Evolutionary conservation across 2,888 invertebrate genomes (phyloP), one percentile per base, ranked within the genome.

Genomic region (Congeria kusceri): DNA sequence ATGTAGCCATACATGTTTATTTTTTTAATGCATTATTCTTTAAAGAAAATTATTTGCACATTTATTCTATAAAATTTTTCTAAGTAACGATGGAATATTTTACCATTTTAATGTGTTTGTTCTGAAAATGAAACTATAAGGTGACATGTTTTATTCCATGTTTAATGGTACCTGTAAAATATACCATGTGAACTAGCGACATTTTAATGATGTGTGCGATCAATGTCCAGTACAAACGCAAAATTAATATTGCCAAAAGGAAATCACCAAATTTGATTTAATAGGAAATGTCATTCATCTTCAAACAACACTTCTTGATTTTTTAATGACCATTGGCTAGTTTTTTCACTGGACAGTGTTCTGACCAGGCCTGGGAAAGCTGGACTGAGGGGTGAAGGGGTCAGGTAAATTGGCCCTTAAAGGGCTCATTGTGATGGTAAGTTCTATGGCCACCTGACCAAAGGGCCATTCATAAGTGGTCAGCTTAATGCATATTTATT

Each of bases 241-340:
- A 66, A 72, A 72, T 72, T 62, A 74, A 74, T 66, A 13, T 39
- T 39, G 39, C 39, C 39, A 39, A 39, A 39, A 39, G 39, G 4
- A 39, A 39, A 39, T 39, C 39, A 9, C 39, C 39, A 56, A 27
- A 53, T 68, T 46, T 65, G 53, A 23, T 47, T 70, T 66, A 49
- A 81, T 81, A 68, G 74, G 77, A 81, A 81, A 77, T 81, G 81
- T 59, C 81, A 81, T 39, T 66, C 59, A 63, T 18, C 3, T 47
- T 56, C 72, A 67, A 77, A 72, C 72, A 81, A 77, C 59, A 62
- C 61, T 58, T 74, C 68, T 71, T 71, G 74, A 76, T 77, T 53
- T 77, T 72, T 81, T 81, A 81, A 81, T 81, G 81, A 81, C 77
- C 74, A 63, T 29, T 70, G 68, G 68, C 59, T 64, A 53, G 49